Base-by-base conservation (phyloP, 2,888 invertebrate species). In the Agrochola litura region DNA sequence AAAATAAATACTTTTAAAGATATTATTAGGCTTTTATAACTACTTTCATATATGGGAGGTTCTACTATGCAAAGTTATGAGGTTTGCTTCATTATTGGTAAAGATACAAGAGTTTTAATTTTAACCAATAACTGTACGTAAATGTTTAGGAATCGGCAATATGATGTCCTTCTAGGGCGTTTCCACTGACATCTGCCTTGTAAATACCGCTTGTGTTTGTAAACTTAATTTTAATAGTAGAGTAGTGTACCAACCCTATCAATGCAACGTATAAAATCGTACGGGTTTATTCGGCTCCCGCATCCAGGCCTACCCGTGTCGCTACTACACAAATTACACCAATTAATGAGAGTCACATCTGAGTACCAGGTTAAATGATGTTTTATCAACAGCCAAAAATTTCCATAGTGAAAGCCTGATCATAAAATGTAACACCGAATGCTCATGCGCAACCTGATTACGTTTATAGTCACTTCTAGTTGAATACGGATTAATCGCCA, bases 211-310 rank as follows among this genome's bases (percentile, higher is more conserved):
- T 54, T n/a, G 10, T n/a, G 6, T 6, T 65, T n/a, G 12, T 49
- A 14, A 46, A 49, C 1, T 30, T 16, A 5, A 19, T 49, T 52
- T 70, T 41, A 41, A 9, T 30, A 43, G 8, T 43, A 73, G 19
- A 73, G 1, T 16, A 56, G 22, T 19, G 16, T 16, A 22, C n/a
- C 69, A 81, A 63, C 82, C 82, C 82, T 81, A 73, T 66, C 12
- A 54, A 72, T 30, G 58, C 65, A 49, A 54, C 41, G 58, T 46
- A 77, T 86, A 82, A 72, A 83, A 83, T 67, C 69, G 82, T 73
- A 72, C 69, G 58, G 66, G 72, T 76, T 66, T 76, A 82, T 85
- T 85, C 69, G 69, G 66, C 72, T 60, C 65, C 76, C 76, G 85
- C 81, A 85, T 85, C 64, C 64, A 54, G 49, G 60, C 52, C 61